These are phyloP conservation scores for Calidris pugnax DNA, from an alignment of 2,113 vertebrate genomes.

Conservation along the genomic window DNA sequence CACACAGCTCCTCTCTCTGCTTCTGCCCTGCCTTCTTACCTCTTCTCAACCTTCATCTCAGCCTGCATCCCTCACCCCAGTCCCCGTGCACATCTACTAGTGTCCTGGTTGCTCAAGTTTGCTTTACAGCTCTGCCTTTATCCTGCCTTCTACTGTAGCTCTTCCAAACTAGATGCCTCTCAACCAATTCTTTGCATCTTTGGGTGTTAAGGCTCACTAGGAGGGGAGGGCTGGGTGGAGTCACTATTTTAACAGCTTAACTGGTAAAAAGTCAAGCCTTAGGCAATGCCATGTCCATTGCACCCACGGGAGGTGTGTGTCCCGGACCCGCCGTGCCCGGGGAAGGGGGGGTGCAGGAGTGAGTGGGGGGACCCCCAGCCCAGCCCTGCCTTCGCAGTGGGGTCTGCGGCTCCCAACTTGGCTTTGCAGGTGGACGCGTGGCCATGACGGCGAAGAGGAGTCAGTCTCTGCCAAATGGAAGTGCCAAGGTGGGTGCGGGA, in stretches of 20 bases:
- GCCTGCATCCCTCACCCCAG: neutral
- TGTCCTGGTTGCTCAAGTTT: neutral
- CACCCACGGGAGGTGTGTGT: neutral
- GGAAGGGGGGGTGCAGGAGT: neutral
- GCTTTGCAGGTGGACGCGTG: conserved; percentile 34
- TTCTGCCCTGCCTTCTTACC: neutral
- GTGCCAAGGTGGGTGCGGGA: conserved; percentile 55
- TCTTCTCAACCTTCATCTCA: neutral
- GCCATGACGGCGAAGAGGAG: conserved; percentile 57
- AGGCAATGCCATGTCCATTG: neutral
- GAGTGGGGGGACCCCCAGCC: neutral
- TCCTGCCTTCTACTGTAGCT: neutral
- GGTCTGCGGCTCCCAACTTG: neutral
- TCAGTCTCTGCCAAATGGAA: conserved; percentile 60
- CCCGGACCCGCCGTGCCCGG: fast-evolving
- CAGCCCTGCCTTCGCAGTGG: neutral
- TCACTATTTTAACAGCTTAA: neutral
- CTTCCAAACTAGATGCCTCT: neutral
- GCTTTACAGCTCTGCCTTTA: neutral
- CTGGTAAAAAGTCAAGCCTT: neutral
- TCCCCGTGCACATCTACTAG: neutral
- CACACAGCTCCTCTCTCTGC: neutral
- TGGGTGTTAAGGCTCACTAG: neutral
- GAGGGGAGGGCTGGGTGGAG: neutral
- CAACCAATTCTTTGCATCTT: neutral